Evolutionary conservation across 2,113 vertebrate species (phyloP).

Genomic region (Halcyon malimbica): DNA sequence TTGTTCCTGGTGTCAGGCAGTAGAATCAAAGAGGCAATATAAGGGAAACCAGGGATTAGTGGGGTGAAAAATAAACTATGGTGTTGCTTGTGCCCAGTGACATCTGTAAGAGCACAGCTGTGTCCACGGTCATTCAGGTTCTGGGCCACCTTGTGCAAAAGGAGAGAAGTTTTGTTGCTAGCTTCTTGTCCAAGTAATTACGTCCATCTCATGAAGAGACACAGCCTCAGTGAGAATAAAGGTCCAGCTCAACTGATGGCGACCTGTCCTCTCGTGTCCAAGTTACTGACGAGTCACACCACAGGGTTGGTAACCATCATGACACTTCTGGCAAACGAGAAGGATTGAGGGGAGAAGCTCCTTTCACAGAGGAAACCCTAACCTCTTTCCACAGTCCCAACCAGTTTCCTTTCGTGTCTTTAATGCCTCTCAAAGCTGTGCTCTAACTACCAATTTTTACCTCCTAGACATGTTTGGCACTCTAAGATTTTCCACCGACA

Average conservation of each 20-base stretch:
- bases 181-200: neutral
- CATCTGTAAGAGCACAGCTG: neutral
- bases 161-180: neutral
- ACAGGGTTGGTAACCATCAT: neutral
- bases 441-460: neutral
- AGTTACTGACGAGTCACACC: neutral
- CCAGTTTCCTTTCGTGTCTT: neutral
- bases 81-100: neutral
- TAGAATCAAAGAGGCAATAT: neutral
- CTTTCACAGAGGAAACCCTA: neutral
- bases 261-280: neutral
- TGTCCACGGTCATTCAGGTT: neutral
- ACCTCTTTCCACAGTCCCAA: neutral
- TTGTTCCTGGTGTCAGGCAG: neutral
- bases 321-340: neutral
- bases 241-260: neutral
- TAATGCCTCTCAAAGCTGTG: neutral
- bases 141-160: neutral
- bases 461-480: neutral
- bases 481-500: neutral
- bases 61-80: neutral
- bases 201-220: neutral
- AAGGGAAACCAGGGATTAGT: neutral
- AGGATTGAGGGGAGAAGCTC: neutral
- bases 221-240: neutral